Conservation (phyloP, 1,140 invertebrate genomes). For the Archegozetes longisetosus region DNA sequence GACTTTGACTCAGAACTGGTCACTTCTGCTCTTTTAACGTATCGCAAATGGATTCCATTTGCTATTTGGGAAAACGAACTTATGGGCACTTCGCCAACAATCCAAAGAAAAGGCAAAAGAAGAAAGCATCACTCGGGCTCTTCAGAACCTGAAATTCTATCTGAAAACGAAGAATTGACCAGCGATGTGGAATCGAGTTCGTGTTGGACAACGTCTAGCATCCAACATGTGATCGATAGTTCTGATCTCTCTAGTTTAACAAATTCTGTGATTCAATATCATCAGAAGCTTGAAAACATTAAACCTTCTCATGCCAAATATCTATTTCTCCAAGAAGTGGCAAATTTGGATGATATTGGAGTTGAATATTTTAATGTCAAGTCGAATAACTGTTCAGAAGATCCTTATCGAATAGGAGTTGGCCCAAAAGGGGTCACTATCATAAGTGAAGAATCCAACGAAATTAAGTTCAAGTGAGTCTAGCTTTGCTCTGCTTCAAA, state of each 20-base stretch:
- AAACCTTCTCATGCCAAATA: conserved; percentile 48
- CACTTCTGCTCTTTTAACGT: conserved; percentile 7
- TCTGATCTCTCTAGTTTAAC: not conserved
- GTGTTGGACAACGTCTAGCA: not conserved
- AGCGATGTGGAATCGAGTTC: not conserved
- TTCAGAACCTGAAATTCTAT: not conserved
- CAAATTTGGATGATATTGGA: conserved; percentile 57
- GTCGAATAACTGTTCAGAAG: conserved; percentile 17
- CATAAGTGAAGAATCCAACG: conserved; percentile 29
- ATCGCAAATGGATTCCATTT: conserved; percentile 19
- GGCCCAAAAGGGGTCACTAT: conserved; percentile 63
- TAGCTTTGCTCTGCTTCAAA: conserved; percentile 37
- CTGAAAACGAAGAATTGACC: not conserved
- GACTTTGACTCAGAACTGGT: conserved; percentile 30
- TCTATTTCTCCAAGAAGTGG: conserved; percentile 58
- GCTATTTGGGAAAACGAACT: not conserved
- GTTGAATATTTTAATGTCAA: conserved; percentile 63
- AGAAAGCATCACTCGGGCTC: conserved; percentile 5
- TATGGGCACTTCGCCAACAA: not conserved
- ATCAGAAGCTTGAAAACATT: conserved; percentile 30
- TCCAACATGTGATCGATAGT: not conserved
- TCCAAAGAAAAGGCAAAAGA: not conserved
- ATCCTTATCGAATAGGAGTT: conserved; percentile 42
- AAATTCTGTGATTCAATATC: conserved; percentile 21
- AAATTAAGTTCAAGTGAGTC: conserved; percentile 25